These are phyloP conservation scores for Deilephila porcellus DNA, from an alignment of 2,888 invertebrate species.

Conservation along the genomic window DNA sequence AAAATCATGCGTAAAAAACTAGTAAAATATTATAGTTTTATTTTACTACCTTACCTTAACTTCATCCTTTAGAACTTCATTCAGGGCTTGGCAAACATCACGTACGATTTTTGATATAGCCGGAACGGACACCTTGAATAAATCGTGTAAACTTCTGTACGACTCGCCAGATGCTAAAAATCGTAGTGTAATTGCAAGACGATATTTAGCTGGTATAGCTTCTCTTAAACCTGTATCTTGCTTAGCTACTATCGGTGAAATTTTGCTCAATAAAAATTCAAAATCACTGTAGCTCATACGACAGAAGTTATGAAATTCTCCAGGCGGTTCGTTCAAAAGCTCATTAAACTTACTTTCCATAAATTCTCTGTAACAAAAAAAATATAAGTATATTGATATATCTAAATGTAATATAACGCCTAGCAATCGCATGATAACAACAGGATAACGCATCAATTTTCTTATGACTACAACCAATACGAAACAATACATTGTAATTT, in stretches of 20 bases:
- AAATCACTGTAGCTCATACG: not conserved
- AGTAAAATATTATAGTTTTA: not conserved
- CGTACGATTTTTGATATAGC: slow-evolving; percentile 48
- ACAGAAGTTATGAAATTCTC: not conserved
- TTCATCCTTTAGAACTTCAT: slow-evolving; percentile 46
- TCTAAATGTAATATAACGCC: too few species aligned
- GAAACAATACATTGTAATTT: too few species aligned
- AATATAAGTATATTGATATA: too few species aligned
- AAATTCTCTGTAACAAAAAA: too few species aligned
- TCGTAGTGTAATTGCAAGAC: slow-evolving; percentile 49
- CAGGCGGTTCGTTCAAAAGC: not conserved
- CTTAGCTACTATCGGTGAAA: not conserved
- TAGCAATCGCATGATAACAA: too few species aligned
- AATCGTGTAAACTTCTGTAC: slow-evolving; percentile 42
- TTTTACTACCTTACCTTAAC: slow-evolving; percentile 43
- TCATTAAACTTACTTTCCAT: not conserved
- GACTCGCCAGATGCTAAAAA: slow-evolving; percentile 46
- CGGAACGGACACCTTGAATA: slow-evolving; percentile 48
- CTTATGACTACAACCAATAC: too few species aligned
- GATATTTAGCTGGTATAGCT: slow-evolving; percentile 45
- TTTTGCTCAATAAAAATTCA: not conserved
- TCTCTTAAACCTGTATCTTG: not conserved
- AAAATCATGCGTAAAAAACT: not conserved
- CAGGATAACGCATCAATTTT: too few species aligned
- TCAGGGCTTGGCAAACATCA: slow-evolving; percentile 50